These are phyloP conservation scores for Phocides pigmalion DNA, from an alignment of 1,140 invertebrate genomes.

Conservation along the genomic window DNA sequence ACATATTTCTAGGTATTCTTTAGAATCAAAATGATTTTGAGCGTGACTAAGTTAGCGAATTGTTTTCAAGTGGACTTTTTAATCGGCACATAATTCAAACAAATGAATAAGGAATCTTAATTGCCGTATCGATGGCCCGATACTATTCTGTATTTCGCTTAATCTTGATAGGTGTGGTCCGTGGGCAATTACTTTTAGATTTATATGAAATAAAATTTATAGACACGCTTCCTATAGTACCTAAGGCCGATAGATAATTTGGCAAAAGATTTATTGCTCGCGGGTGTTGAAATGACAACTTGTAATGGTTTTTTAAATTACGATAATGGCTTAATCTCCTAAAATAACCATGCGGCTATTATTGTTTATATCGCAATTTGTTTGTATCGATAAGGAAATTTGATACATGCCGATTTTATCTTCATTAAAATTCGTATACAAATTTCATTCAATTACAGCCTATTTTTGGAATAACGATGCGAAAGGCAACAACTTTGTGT, in stretches of 20 bases:
- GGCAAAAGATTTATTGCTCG: slow-evolving; percentile 43
- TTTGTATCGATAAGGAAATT: slow-evolving; percentile 13
- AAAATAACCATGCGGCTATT: slow-evolving; percentile 28
- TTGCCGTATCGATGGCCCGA: slow-evolving; percentile 49
- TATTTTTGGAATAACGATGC: background rate
- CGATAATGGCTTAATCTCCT: slow-evolving; percentile 46
- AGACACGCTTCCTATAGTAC: slow-evolving; percentile 38
- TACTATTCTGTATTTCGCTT: slow-evolving; percentile 40
- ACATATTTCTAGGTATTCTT: too few species aligned
- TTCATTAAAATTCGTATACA: too few species aligned
- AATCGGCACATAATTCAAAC: slow-evolving; percentile 5
- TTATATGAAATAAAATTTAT: slow-evolving; percentile 53
- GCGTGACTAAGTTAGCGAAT: too few species aligned
- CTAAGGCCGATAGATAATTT: slow-evolving; percentile 42
- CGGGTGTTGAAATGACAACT: slow-evolving; percentile 43
- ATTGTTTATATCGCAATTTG: slow-evolving; percentile 27
- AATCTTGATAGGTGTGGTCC: slow-evolving; percentile 54
- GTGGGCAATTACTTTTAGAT: slow-evolving; percentile 47
- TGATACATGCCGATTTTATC: slow-evolving; percentile 16
- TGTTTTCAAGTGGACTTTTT: too few species aligned
- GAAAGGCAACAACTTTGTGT: background rate
- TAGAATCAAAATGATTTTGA: too few species aligned
- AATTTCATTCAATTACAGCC: background rate
- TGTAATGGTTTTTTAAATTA: slow-evolving; percentile 44
- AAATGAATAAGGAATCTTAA: slow-evolving; percentile 46